Conservation (phyloP, 2,113 vertebrate species). For the Chloropsis hardwickii region DNA sequence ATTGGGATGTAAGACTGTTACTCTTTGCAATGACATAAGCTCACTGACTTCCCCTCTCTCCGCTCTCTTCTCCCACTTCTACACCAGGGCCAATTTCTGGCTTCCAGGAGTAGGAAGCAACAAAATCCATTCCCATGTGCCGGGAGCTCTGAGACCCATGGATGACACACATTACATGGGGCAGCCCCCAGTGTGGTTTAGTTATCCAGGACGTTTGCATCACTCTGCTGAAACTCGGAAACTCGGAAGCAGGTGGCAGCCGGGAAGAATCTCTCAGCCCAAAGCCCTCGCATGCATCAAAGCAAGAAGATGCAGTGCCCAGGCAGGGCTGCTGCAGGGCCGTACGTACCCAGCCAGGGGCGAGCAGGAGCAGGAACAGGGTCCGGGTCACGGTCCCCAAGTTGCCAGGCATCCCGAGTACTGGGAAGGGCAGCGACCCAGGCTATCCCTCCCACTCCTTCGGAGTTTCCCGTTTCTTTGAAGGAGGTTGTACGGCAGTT, state of each 20-base stretch:
- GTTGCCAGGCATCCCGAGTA: background rate
- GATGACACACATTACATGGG: background rate
- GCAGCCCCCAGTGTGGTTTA: background rate
- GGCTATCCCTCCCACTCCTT: background rate
- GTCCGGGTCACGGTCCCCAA: background rate
- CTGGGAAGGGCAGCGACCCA: background rate
- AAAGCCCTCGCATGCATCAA: background rate
- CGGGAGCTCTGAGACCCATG: background rate
- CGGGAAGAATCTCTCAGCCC: background rate
- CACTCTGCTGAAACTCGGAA: background rate
- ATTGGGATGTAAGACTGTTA: background rate
- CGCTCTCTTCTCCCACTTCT: background rate
- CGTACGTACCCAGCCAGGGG: conserved; percentile 22
- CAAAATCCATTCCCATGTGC: background rate
- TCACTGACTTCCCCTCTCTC: background rate
- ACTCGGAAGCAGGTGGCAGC: background rate
- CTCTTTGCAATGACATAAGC: background rate
- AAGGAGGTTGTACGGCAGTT: background rate
- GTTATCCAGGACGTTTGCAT: fast-evolving
- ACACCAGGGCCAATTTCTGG: background rate
- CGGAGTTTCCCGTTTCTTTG: background rate
- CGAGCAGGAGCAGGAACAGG: background rate
- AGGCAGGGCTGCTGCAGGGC: background rate
- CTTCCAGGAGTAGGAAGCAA: background rate
- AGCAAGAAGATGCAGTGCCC: background rate